phyloP scores from a whole-genome alignment of 2,113 vertebrate species.

The Toxostoma redivivum region DNA sequence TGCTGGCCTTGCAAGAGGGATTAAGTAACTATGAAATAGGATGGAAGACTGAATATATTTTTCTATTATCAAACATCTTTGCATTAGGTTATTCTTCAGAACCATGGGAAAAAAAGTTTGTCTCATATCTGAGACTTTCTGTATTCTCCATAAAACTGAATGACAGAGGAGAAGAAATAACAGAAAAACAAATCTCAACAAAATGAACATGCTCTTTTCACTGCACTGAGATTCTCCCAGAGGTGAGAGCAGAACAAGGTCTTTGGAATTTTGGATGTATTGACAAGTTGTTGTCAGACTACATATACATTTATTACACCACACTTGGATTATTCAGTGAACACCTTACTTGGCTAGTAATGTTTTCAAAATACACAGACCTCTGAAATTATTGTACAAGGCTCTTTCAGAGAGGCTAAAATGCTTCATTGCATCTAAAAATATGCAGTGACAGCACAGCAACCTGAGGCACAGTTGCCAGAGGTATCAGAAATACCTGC shows the following conservation, averaged over 20 bases:
- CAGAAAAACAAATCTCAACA: neutral
- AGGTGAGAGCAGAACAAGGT: neutral
- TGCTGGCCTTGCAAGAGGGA: neutral
- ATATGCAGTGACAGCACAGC: neutral
- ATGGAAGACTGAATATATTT: neutral
- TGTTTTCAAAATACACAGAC: neutral
- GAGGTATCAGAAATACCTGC: neutral
- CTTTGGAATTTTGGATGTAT: neutral
- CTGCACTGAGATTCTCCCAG: neutral
- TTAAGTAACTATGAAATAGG: neutral
- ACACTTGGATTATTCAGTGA: neutral
- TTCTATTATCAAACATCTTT: neutral
- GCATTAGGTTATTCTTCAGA: neutral
- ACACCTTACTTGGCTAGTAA: neutral
- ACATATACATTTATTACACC: neutral
- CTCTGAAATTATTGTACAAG: neutral
- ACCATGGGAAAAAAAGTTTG: neutral
- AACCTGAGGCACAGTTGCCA: neutral
- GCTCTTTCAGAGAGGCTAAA: neutral
- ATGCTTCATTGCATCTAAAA: neutral
- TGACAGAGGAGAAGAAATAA: neutral
- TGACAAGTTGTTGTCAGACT: slow-evolving; percentile 2
- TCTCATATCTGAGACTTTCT: neutral
- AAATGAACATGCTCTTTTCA: neutral
- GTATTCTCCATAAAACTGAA: neutral